phyloP scores from a whole-genome alignment of 2,113 vertebrate species.

The Spilogale gracilis region DNA sequence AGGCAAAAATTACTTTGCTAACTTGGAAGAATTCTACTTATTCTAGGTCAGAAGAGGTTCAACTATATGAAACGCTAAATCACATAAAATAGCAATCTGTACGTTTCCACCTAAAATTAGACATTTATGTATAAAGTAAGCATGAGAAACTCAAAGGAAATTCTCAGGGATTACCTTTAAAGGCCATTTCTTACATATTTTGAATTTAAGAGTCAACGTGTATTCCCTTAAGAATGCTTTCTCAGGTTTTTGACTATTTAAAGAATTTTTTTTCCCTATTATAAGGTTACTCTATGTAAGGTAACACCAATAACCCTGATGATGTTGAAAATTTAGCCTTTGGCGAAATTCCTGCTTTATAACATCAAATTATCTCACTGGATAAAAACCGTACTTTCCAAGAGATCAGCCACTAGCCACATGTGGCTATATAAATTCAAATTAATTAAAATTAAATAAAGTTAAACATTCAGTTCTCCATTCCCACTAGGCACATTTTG shows the following conservation, averaged over 20 bases:
- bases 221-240: neutral
- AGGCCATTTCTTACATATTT: slow-evolving; percentile 12
- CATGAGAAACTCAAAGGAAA: slow-evolving; percentile 9
- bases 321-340: neutral
- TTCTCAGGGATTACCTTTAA: neutral
- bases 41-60: neutral
- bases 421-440: neutral
- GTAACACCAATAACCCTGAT: neutral
- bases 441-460: slow-evolving; percentile 55
- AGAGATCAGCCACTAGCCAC: neutral
- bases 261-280: neutral
- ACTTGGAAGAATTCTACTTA: neutral
- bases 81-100: neutral
- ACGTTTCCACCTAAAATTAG: neutral
- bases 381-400: neutral
- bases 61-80: neutral
- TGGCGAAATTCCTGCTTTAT: neutral
- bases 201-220: neutral
- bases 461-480: slow-evolving; percentile 20
- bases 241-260: neutral
- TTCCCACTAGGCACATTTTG: neutral
- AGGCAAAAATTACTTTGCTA: neutral
- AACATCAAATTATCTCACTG: neutral
- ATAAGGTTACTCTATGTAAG: neutral
- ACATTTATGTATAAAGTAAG: neutral